These are phyloP conservation scores for Lates japonicus DNA, from an alignment of 2,797 vertebrate species.

Conservation along the genomic window DNA sequence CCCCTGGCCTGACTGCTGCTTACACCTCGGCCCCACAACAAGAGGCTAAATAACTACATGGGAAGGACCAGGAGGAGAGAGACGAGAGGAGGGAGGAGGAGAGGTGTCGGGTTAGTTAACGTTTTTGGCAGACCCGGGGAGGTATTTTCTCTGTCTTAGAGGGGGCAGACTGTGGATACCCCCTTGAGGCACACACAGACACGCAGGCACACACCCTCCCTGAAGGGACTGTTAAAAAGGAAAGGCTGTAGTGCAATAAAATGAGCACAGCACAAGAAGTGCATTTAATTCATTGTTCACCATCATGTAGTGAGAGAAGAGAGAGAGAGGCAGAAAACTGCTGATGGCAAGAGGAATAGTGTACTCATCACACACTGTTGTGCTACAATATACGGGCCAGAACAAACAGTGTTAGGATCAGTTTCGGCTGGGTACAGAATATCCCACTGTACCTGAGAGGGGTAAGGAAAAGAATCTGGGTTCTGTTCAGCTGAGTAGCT, in stretches of 20 bases:
- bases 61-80: constrained; percentile 47
- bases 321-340: constrained; percentile 10
- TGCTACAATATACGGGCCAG: constrained; percentile 8
- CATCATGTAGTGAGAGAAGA: background rate
- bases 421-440: constrained; percentile 29
- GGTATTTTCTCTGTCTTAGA: constrained; percentile 65
- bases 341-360: constrained; percentile 23
- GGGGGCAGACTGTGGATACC: constrained; percentile 62
- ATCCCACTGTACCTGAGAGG: constrained; percentile 13
- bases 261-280: constrained; percentile 55
- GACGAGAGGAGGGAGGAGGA: constrained; percentile 33
- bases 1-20: constrained; percentile 46
- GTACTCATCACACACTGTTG: constrained; percentile 24
- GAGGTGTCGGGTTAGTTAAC: constrained; percentile 75
- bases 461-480: constrained; percentile 27
- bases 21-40: constrained; percentile 71
- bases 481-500: constrained; percentile 6
- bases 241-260: constrained; percentile 67
- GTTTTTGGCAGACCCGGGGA: constrained; percentile 70
- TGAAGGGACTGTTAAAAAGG: constrained; percentile 51
- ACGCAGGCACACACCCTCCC: constrained; percentile 39
- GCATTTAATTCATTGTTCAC: constrained; percentile 48
- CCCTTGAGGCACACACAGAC: constrained; percentile 42
- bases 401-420: constrained; percentile 35
- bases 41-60: constrained; percentile 79